phyloP scores from a whole-genome alignment of 2,888 invertebrate genomes.

The Dilophus febrilis region DNA sequence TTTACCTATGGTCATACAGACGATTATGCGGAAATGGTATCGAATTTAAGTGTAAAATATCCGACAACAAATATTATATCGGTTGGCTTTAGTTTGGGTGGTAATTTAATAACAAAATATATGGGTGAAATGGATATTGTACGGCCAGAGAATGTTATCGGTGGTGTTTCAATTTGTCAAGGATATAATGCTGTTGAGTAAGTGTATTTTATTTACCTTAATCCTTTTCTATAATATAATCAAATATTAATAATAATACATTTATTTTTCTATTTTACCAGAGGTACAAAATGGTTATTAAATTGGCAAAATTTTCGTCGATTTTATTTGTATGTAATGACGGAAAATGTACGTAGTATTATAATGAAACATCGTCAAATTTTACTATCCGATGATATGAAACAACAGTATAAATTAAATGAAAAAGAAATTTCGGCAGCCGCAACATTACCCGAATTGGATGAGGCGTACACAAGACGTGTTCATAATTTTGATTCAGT shows the following conservation, averaged over 20 bases:
- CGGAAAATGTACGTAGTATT: slow-evolving; percentile 76
- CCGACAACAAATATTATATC: slow-evolving; percentile 61
- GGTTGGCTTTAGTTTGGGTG: slow-evolving; percentile 87
- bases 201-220: slow-evolving; percentile 24
- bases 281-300: slow-evolving; percentile 62
- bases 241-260: background rate
- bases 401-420: slow-evolving; percentile 46
- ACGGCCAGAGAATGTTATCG: slow-evolving; percentile 55
- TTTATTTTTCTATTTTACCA: slow-evolving; percentile 26
- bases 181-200: slow-evolving; percentile 85
- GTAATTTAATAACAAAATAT: slow-evolving; percentile 84
- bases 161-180: slow-evolving; percentile 84
- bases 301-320: slow-evolving; percentile 83
- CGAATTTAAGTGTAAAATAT: slow-evolving; percentile 52
- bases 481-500: slow-evolving; percentile 63
- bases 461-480: slow-evolving; percentile 72
- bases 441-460: slow-evolving; percentile 72
- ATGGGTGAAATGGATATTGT: slow-evolving; percentile 56
- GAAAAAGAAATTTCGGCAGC: slow-evolving; percentile 72
- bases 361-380: slow-evolving; percentile 68
- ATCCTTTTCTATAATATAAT: too few relatives aligned
- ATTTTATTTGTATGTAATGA: slow-evolving; percentile 82
- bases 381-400: slow-evolving; percentile 56
- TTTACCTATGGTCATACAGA: slow-evolving; percentile 87
- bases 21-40: slow-evolving; percentile 72